A percentile compares a stretch with the other conserved stretches of the same genome.
phyloP scores from a whole-genome alignment of 2,888 invertebrate species.

The Papilio protenor region DNA sequence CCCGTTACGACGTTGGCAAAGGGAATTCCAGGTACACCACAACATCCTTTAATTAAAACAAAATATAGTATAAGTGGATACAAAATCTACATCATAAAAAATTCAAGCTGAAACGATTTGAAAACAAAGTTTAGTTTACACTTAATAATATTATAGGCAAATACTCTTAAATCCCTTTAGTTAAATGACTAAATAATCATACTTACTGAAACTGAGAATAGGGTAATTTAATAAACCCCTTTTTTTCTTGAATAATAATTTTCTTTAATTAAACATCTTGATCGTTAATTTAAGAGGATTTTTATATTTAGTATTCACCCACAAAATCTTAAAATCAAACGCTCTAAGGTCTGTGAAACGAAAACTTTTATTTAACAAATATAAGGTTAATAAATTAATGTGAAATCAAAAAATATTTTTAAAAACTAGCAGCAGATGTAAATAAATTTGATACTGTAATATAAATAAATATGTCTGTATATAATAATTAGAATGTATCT shows the following conservation, averaged over 20 bases:
- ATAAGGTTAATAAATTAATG: slow-evolving; percentile 4
- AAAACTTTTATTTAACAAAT: slow-evolving; percentile 5
- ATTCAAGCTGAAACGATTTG: not conserved
- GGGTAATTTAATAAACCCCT: no score
- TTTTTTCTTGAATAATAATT: not conserved
- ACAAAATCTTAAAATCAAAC: not conserved
- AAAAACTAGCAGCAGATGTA: not conserved
- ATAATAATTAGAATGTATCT: not conserved
- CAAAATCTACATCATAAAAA: not conserved
- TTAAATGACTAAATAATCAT: no score
- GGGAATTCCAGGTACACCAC: not conserved
- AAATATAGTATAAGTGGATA: not conserved
- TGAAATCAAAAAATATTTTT: not conserved
- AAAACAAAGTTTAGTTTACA: not conserved
- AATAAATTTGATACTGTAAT: not conserved
- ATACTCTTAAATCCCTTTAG: no score
- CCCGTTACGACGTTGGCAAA: not conserved
- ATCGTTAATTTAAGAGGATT: no score
- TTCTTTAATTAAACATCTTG: not conserved
- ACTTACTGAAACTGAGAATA: no score
- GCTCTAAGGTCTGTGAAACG: not conserved
- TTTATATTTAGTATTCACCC: no score
- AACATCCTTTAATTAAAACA: not conserved
- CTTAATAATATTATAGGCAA: not conserved
- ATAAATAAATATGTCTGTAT: not conserved